phyloP scores from a whole-genome alignment of 1,140 invertebrate genomes.

The Eufriesea mexicana region DNA sequence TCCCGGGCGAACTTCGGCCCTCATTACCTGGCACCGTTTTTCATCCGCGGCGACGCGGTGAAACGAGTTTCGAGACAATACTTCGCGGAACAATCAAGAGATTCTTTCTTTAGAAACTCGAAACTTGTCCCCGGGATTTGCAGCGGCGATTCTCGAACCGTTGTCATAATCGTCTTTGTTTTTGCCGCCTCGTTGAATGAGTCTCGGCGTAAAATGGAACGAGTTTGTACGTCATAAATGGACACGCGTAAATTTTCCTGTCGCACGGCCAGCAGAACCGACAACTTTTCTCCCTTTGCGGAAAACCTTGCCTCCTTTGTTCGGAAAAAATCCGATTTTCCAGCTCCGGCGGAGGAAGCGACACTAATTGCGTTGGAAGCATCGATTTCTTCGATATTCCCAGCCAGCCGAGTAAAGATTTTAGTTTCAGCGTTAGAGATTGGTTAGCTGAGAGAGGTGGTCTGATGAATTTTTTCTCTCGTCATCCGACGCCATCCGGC shows the following conservation, averaged over 20 bases:
- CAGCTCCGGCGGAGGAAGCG: no score
- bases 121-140: constrained; percentile 46
- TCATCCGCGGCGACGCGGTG: constrained; percentile 47
- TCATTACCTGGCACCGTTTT: constrained; percentile 52
- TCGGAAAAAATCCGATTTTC: not conserved
- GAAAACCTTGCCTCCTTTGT: not conserved
- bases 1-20: constrained; percentile 40
- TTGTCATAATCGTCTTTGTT: constrained; percentile 37
- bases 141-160: constrained; percentile 38
- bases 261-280: rapidly evolving
- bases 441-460: not conserved
- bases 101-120: constrained; percentile 56
- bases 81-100: constrained; percentile 50
- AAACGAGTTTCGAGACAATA: constrained; percentile 56
- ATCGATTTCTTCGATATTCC: not conserved
- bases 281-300: not conserved
- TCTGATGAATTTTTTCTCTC: not conserved
- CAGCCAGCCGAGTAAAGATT: not conserved
- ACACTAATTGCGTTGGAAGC: no score
- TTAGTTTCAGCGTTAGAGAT: not conserved
- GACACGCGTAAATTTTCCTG: constrained; percentile 32
- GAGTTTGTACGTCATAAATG: constrained; percentile 33
- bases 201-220: constrained; percentile 3
- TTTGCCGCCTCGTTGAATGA: constrained; percentile 25
- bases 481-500: not conserved